Evolutionary conservation across 1,140 invertebrate species (phyloP).

Genomic region (Drosophila nigromelanica): DNA sequence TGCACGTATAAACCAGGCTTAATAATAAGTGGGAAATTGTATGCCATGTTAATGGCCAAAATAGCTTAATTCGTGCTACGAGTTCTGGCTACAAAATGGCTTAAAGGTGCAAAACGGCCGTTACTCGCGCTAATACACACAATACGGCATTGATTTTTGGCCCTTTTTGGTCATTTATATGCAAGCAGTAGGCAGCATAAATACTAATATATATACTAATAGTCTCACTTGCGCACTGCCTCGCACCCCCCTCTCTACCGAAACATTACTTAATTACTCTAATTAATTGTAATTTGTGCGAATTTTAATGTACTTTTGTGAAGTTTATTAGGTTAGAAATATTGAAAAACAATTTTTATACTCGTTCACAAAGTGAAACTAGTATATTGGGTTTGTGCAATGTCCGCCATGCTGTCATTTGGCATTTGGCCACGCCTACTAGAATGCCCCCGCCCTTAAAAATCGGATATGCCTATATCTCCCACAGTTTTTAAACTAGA

Average conservation of each 20-base stretch:
- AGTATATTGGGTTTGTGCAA: no score
- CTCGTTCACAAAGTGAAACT: no score
- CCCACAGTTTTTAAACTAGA: no score
- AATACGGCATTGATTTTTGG: constrained; percentile 22
- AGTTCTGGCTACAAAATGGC: constrained; percentile 6
- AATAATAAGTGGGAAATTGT: constrained; percentile 38
- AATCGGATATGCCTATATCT: no score
- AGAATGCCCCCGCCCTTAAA: no score
- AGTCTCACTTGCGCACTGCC: no score
- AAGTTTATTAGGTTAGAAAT: not conserved
- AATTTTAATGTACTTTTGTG: not conserved
- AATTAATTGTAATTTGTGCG: constrained; percentile 16
- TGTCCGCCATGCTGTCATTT: no score
- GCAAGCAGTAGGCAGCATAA: not conserved
- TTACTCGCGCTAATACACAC: not conserved
- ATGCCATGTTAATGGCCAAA: constrained; percentile 37
- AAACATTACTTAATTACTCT: constrained; percentile 21
- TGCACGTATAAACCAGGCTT: constrained; percentile 24
- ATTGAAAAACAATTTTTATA: not conserved
- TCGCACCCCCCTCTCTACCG: not conserved
- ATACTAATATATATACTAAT: constrained; percentile 20
- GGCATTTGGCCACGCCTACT: no score
- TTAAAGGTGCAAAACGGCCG: constrained; percentile 14
- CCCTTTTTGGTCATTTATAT: constrained; percentile 1
- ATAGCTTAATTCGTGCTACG: constrained; percentile 39